Evolutionary conservation across 2,888 invertebrate species (phyloP), one percentile per base, ranked within the genome.

Genomic region (Notodonta ziczac): DNA sequence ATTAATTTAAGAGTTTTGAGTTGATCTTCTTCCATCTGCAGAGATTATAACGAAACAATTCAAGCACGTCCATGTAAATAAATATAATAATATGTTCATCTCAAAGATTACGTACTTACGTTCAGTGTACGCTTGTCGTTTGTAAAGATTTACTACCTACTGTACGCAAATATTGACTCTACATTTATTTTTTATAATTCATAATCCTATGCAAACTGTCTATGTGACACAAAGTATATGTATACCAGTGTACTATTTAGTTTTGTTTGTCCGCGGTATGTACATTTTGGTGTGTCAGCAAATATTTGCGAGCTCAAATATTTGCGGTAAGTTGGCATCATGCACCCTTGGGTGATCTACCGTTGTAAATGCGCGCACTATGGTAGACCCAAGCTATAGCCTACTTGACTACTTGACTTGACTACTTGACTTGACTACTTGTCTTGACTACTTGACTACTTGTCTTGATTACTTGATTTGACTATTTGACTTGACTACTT

Each of bases 251-350:
- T 54, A 39, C 39, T 39, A n/a, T 39, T 14, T 35, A 39, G 53
- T 39, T 6, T 62, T 62, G 40, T 62, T 52, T 70, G 59, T 65
- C 63, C 60, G 60, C 60, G 69, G 59, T 62, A 73, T 73, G 70
- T 72, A 77, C 74, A 67, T 72, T 68, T 77, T 76, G 70, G 77
- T 75, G 70, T 69, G 56, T 62, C 56, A 56, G 63, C 67, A 65
- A 81, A 83, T 82, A 79, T 84, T 84, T 80, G 70, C 59, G 66
- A 61, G 65, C 60, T 60, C 69, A 77, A 78, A 81, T 78, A 77
- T 76, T 80, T 73, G 66, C 61, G 24, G 63, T 60, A 69, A 67
- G 60, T 59, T 69, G 59, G 75, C 73, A 72, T 66, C 63, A 61
- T 52, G 6, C 16, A 32, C 8, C 16, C 32, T 52, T 52, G 13